These are phyloP conservation scores for Argya squamiceps DNA, from an alignment of 2,797 vertebrate genomes.

Conservation along the genomic window DNA sequence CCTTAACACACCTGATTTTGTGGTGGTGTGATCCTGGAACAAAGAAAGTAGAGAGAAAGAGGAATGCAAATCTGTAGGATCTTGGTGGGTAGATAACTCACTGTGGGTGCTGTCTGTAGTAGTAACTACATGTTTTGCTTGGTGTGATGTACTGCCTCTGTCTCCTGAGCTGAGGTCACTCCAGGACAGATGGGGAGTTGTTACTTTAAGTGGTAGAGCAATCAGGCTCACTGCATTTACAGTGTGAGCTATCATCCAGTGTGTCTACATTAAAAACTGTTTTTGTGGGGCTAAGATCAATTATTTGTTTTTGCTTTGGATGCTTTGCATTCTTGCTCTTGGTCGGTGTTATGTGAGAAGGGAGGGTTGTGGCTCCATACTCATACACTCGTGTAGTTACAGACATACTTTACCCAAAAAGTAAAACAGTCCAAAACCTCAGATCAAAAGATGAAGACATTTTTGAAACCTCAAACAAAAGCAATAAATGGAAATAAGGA, in stretches of 20 bases:
- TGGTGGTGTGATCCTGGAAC: not conserved
- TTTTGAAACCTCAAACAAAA: slow-evolving; percentile 59
- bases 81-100: not conserved
- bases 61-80: not conserved
- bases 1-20: not conserved
- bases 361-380: slow-evolving; percentile 22
- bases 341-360: slow-evolving; percentile 43
- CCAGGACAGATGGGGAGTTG: not conserved
- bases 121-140: not conserved
- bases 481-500: slow-evolving; percentile 54
- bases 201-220: not conserved
- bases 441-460: slow-evolving; percentile 53
- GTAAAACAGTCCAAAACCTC: slow-evolving; percentile 44
- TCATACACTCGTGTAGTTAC: not conserved
- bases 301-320: slow-evolving; percentile 58
- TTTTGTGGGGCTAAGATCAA: slow-evolving; percentile 25
- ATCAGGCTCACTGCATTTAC: not conserved
- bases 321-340: slow-evolving; percentile 61
- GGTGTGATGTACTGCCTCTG: not conserved
- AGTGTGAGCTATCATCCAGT: not conserved
- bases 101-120: not conserved
- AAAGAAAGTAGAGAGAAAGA: not conserved
- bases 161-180: not conserved
- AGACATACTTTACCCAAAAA: slow-evolving; percentile 48
- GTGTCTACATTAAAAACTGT: not conserved